These are phyloP conservation scores for Psilopogon haemacephalus DNA, from an alignment of 2,113 vertebrate species.

Conservation along the genomic window DNA sequence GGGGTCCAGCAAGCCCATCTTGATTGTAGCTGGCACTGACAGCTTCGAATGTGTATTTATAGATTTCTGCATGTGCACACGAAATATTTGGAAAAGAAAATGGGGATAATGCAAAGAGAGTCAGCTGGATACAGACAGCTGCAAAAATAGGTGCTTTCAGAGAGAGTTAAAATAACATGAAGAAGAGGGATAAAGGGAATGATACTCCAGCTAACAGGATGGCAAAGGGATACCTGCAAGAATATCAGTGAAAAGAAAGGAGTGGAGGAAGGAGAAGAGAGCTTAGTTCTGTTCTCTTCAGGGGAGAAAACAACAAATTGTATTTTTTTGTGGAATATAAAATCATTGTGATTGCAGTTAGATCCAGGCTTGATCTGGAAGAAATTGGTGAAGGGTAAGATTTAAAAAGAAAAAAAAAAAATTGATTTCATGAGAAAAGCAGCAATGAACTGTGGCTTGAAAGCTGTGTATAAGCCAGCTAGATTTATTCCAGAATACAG, in stretches of 20 bases:
- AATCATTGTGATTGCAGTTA: not conserved
- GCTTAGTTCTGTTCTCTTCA: not conserved
- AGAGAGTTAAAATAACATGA: not conserved
- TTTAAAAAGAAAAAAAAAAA: not conserved
- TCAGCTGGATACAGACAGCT: not conserved
- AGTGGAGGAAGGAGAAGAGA: not conserved
- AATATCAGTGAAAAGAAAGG: not conserved
- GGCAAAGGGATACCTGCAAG: not conserved
- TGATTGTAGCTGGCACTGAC: not conserved
- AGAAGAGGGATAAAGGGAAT: not conserved
- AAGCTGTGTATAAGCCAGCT: not conserved
- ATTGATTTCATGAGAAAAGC: not conserved
- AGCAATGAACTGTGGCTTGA: not conserved
- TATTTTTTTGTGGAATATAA: not conserved
- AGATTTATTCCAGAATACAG: not conserved
- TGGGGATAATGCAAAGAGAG: not conserved
- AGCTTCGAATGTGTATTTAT: not conserved
- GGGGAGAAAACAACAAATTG: not conserved
- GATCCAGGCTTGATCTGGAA: not conserved
- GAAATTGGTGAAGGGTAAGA: not conserved
- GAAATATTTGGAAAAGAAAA: conserved; percentile 4
- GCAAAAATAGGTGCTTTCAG: not conserved
- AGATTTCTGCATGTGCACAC: not conserved
- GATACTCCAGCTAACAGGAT: not conserved
- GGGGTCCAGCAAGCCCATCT: not conserved